A percentile compares a stretch with the other conserved stretches of the same genome.
phyloP scores from a whole-genome alignment of 2,113 vertebrate genomes.

The Apteryx mantelli region DNA sequence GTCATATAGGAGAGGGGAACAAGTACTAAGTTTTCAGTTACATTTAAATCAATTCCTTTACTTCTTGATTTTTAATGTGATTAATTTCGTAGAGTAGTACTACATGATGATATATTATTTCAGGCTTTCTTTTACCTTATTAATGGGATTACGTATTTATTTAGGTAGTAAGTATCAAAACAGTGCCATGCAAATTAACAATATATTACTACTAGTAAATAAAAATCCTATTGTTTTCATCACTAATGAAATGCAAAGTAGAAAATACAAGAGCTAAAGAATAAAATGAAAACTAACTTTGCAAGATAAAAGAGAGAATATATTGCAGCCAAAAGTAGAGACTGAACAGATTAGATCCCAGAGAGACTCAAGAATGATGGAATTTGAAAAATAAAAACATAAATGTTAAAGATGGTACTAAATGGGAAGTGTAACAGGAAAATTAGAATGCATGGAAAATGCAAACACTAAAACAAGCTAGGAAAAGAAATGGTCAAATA shows the following conservation, averaged over 20 bases:
- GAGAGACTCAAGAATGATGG: neutral
- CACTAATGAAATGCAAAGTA: no score
- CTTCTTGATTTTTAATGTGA: neutral
- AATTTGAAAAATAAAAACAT: neutral
- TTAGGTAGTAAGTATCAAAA: neutral
- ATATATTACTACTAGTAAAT: neutral
- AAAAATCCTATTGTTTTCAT: neutral
- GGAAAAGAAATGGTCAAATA: neutral
- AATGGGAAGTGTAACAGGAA: neutral
- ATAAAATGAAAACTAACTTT: neutral
- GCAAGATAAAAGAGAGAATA: neutral
- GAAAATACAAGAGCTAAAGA: neutral
- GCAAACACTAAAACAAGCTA: neutral
- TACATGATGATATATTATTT: neutral
- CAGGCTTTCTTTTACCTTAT: neutral
- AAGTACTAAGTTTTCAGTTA: neutral
- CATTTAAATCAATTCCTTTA: neutral
- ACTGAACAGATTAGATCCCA: neutral
- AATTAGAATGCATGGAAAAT: neutral
- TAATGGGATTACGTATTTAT: neutral
- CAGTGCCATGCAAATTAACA: neutral
- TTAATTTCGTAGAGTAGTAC: neutral
- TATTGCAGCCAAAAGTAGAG: neutral
- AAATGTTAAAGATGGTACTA: neutral
- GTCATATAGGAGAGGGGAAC: neutral